Conservation (phyloP, 2,113 vertebrate species). For the Mungos mungo region DNA sequence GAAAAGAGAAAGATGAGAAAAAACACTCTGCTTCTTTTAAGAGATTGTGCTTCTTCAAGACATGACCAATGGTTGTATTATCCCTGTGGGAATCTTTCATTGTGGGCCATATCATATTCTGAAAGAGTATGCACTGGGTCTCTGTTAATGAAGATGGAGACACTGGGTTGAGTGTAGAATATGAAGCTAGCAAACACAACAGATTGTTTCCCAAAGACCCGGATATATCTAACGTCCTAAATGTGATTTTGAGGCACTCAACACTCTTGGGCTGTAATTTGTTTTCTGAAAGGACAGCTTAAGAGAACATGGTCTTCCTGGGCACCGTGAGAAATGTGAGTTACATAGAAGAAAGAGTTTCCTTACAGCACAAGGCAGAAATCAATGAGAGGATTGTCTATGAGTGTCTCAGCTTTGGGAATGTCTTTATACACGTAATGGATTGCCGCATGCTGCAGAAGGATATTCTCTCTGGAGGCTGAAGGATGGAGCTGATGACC, state of each 20-base stretch:
- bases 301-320: neutral
- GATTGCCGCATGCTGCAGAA: neutral
- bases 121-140: conserved; percentile 13
- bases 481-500: conserved; percentile 15
- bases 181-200: conserved; percentile 38
- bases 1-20: conserved; percentile 68
- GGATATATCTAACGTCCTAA: conserved; percentile 47
- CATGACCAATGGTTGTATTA: conserved; percentile 65
- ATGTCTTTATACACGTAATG: neutral
- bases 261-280: conserved; percentile 52
- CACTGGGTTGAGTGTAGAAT: neutral
- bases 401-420: neutral
- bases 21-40: conserved; percentile 35
- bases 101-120: neutral
- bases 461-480: neutral
- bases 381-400: neutral
- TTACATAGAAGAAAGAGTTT: neutral
- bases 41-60: conserved; percentile 2
- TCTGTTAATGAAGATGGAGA: conserved; percentile 69
- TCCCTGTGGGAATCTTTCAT: neutral
- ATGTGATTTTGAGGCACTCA: conserved; percentile 62
- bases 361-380: neutral
- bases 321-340: conserved; percentile 47
- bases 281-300: conserved; percentile 54
- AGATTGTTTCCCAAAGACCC: conserved; percentile 59